Evolutionary conservation across 2,888 invertebrate species (phyloP).

Genomic region (Tenthredo distinguenda): DNA sequence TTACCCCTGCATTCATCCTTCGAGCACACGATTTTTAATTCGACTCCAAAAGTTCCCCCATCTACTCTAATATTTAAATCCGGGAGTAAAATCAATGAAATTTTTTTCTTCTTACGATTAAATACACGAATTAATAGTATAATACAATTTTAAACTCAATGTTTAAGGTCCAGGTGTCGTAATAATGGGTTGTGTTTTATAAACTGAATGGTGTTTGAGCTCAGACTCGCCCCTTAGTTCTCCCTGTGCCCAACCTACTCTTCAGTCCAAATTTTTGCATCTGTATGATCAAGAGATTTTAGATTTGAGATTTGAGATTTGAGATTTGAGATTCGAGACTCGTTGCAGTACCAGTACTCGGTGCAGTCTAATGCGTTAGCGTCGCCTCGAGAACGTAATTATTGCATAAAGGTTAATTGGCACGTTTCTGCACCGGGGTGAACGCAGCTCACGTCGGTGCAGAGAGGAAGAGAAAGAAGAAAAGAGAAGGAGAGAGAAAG

Average conservation of each 20-base stretch:
- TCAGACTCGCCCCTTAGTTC: not conserved
- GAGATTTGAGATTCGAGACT: not conserved
- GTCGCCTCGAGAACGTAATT: constrained; percentile 29
- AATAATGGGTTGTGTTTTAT: constrained; percentile 15
- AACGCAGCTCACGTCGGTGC: not conserved
- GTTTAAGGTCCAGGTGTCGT: constrained; percentile 41
- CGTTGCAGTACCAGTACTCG: not conserved
- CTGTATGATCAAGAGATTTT: not conserved
- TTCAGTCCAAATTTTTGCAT: not conserved
- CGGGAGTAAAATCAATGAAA: not conserved
- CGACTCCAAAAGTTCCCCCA: not conserved
- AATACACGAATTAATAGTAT: not conserved
- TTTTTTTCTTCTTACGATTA: not conserved
- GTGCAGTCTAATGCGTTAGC: not conserved
- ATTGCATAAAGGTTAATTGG: constrained; percentile 46
- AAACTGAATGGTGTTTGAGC: constrained; percentile 1
- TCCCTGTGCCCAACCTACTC: not conserved
- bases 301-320: not conserved
- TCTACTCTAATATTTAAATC: not conserved
- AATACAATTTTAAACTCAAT: not conserved
- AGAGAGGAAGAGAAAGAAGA: not conserved
- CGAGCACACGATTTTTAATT: not conserved
- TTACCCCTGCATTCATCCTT: not conserved
- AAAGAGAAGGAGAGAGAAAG: not conserved
- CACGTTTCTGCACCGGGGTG: not conserved